Base-by-base conservation (phyloP, 2,888 invertebrate genomes). In the Nymphalis urticae region DNA sequence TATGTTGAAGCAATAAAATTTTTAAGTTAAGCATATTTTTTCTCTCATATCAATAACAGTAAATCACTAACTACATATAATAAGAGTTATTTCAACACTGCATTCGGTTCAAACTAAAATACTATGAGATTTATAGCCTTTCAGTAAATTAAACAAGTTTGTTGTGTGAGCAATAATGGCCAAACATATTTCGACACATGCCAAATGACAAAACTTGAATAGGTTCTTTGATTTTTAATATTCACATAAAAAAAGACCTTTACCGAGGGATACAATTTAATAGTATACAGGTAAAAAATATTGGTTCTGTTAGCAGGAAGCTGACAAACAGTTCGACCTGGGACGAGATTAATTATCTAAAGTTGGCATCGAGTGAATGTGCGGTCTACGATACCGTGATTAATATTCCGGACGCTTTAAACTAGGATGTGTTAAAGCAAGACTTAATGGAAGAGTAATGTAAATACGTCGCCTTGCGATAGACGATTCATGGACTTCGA, bases 281-380 rank as follows among this genome's bases (percentile, higher is more conserved):
- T 32, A 32, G 6, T 32, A 32, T 32, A 32, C 6, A 5, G 27
- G 27, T 32, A 32, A 32, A 32, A 32, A 32, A 32, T 6, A 32
- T 32, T 6, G 27, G 27, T 32, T 5, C 27, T 32, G 27, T 32
- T 6, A 62, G 42, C 51, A 53, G 54, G 64, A 60, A 64, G 42
- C 53, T 64, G 68, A 68, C 64, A 60, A 61, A 68, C 64, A 64
- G 48, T 21, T 36, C 21, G 62, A 53, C 53, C 42, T 62, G 51
- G 62, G 53, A 42, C 53, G 61, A 19, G 54, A 66, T 66, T 66
- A 66, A 66, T 66, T 66, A 62, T 62, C 66, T 48, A 61, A 58
- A 61, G 27, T 66, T 54, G 48, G 56, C 61, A 36, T 54, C 48
- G 56, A 62, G 62, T 66, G 54, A 66, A 66, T 66, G 62, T 42